Evolutionary conservation across 2,797 vertebrate genomes (phyloP), one percentile per base, ranked within the genome.

Genomic region (Danio kyathit): DNA sequence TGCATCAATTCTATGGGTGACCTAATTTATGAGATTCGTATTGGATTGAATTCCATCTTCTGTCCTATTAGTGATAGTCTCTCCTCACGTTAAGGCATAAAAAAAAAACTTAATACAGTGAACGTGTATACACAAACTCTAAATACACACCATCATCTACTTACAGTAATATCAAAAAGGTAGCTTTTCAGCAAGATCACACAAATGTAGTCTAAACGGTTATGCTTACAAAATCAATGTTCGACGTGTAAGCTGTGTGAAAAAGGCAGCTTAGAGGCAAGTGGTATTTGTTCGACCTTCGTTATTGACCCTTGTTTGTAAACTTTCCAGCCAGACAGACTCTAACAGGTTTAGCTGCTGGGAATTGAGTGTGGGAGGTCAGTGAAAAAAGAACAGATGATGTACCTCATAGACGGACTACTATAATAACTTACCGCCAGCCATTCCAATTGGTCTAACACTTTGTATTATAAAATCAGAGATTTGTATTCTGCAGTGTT

Each of bases 181-280:
- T 57, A 77, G 44, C 16, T 80, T 73, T 67, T 78, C 73, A 67
- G 66, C 56, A 46, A 14, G 60, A 60, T 61, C 40, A 43, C 71
- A 71, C 16, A 6, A 56, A 43, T 13, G 38, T 29, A 54, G 52
- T 56, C 72, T 61, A 46, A 48, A 73, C 48, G 7, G 49, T 43
- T 69, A 74, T 57, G 72, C 38, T 43, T 57, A 76, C 48, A 76
- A 78, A 86, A 86, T 84, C 82, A 70, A 84, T 82, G 76, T 29
- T 65, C 9, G 38, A 19, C 78, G 70, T 64, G 48, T 80, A 80
- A 60, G 74, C 74, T 65, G 63, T 43, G 52, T 43, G 8, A 44
- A 79, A 74, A 61, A 63, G 80, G 71, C 43, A 56, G 60, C 66
- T 72, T 48, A 83, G 72, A 81, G 57, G 52, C 46, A 48, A 72